These are phyloP conservation scores for Candidula unifasciata DNA, from an alignment of 2,888 invertebrate species.

Conservation along the genomic window DNA sequence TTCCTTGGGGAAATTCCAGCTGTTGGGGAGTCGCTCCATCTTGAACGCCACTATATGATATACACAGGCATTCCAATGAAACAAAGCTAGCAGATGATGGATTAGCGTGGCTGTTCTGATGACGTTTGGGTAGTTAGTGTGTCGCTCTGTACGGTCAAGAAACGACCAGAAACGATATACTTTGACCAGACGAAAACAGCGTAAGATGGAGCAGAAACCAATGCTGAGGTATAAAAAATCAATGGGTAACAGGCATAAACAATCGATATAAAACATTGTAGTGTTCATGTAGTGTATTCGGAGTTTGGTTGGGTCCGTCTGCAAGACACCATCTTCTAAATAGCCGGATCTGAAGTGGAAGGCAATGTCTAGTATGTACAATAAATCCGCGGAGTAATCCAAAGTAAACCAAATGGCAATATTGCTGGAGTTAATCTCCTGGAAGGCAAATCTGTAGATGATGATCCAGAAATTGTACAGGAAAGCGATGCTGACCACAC, in stretches of 20 bases:
- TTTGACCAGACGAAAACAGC: conserved; percentile 96
- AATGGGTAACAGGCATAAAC: conserved; percentile 96
- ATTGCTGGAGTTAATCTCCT: conserved; percentile 92
- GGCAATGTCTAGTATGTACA: conserved; percentile 96
- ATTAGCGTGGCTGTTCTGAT: conserved; percentile 79
- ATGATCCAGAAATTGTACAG: conserved; percentile 81
- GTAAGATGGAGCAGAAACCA: conserved; percentile 93
- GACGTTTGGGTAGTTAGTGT: conserved; percentile 98
- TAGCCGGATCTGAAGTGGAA: conserved; percentile 99
- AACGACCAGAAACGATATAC: conserved; percentile 99
- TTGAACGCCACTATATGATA: conserved; percentile 85
- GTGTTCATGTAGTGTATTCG: conserved; percentile 98
- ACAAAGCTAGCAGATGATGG: conserved; percentile 97
- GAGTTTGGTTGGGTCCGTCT: conserved; percentile 94
- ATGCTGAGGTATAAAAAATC: conserved; percentile 99
- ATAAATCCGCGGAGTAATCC: conserved; percentile 96
- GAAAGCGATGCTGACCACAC: conserved; percentile 77
- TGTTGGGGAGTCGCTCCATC: conserved; percentile 80
- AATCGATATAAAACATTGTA: conserved; percentile 98
- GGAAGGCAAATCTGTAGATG: conserved; percentile 98
- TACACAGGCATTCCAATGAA: conserved; percentile 99
- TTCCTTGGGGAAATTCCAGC: conserved; percentile 70
- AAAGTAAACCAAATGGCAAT: conserved; percentile 96
- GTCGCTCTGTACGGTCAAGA: conserved; percentile 97
- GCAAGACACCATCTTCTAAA: conserved; percentile 97